Conservation (phyloP, 2,797 vertebrate genomes). For the Enteromius paludinosus region DNA sequence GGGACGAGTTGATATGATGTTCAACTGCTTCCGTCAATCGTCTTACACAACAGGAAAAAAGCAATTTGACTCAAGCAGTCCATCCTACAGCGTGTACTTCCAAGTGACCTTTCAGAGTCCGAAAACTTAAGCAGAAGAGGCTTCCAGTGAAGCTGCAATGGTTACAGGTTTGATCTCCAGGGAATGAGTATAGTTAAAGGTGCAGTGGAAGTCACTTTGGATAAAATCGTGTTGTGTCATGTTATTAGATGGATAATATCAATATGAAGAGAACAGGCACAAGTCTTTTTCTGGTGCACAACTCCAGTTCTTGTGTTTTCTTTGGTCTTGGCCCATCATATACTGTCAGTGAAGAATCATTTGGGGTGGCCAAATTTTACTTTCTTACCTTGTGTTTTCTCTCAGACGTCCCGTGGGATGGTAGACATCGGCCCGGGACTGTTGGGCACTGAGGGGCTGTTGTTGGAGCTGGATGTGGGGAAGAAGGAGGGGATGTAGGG, state of each 20-base stretch:
- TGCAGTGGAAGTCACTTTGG: background rate
- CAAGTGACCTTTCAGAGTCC: constrained; percentile 9
- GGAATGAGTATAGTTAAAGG: background rate
- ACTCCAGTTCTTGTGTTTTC: background rate
- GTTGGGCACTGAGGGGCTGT: constrained; percentile 52
- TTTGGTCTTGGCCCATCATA: background rate
- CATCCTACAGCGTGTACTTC: background rate
- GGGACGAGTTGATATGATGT: constrained; percentile 27
- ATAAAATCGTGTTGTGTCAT: background rate
- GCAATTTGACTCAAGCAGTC: background rate
- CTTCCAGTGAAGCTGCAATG: background rate
- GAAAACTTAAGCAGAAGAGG: background rate
- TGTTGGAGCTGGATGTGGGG: constrained; percentile 66
- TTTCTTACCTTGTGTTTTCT: background rate
- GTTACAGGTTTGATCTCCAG: background rate
- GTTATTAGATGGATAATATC: background rate
- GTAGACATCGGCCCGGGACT: constrained; percentile 52
- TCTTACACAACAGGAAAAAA: constrained; percentile 42
- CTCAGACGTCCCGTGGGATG: constrained; percentile 64
- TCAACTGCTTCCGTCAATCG: constrained; percentile 15
- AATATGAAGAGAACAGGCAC: background rate
- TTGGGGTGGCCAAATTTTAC: too few relatives aligned
- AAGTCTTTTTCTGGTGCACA: background rate
- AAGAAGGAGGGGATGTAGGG: constrained; percentile 81
- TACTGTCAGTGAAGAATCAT: background rate